phyloP scores from a whole-genome alignment of 2,888 invertebrate species.

The Sabatieria punctata region DNA sequence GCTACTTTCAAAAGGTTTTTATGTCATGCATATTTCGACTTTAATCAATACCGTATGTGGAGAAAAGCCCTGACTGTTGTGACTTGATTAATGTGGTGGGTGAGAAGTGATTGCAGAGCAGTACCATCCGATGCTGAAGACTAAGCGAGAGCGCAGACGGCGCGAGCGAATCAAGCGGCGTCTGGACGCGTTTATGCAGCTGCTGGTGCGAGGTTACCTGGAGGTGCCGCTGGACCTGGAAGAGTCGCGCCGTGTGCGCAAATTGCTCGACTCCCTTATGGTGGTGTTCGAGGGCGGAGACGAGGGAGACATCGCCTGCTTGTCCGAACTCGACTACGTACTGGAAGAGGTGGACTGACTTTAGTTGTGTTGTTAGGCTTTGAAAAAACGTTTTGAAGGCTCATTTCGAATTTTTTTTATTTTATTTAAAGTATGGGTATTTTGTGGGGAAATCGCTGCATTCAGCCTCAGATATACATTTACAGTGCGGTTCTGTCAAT shows the following conservation, averaged over 20 bases:
- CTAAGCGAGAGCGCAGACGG: neutral
- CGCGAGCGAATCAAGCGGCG: too few species aligned
- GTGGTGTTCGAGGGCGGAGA: constrained; percentile 2
- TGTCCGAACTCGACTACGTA: constrained; percentile 10
- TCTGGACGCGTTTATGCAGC: constrained; percentile 7
- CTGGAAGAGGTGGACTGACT: too few species aligned
- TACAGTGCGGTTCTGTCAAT: too few species aligned
- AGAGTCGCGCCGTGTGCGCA: neutral
- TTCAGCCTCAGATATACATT: too few species aligned
- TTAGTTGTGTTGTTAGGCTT: too few species aligned
- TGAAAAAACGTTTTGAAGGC: too few species aligned
- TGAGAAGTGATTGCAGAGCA: neutral
- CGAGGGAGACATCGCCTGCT: constrained; percentile 7
- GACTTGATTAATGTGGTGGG: neutral
- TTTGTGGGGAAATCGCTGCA: too few species aligned
- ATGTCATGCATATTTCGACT: too few species aligned
- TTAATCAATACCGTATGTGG: neutral
- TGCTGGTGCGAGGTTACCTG: constrained; percentile 12
- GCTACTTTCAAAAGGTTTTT: too few species aligned
- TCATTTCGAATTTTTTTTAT: too few species aligned
- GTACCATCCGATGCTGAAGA: constrained; percentile 9
- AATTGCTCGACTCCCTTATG: neutral
- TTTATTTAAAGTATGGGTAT: too few species aligned
- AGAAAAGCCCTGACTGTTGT: neutral
- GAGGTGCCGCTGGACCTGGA: constrained; percentile 8